Evolutionary conservation across 2,797 vertebrate species (phyloP).

Genomic region (Monodelphis domestica): DNA sequence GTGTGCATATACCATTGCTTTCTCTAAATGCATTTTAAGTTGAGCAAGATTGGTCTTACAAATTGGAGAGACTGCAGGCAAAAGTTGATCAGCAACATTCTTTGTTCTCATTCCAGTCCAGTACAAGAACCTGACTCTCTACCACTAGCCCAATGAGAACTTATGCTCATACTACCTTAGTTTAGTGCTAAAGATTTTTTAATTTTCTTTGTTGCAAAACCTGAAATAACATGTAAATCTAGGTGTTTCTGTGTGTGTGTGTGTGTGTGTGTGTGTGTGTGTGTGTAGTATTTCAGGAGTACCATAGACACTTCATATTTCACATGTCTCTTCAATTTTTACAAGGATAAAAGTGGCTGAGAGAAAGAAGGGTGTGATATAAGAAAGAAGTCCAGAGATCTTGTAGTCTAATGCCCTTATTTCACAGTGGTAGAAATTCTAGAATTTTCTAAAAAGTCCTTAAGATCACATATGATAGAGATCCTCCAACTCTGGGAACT

Average conservation of each 20-base stretch:
- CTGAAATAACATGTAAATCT: slow-evolving; percentile 23
- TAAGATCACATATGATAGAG: background rate
- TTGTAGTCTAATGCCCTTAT: background rate
- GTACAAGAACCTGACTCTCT: slow-evolving; percentile 37
- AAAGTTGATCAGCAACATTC: slow-evolving; percentile 47
- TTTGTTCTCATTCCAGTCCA: slow-evolving; percentile 59
- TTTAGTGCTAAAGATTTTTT: slow-evolving; percentile 34
- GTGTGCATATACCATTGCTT: slow-evolving; percentile 42
- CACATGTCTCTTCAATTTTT: slow-evolving; percentile 42
- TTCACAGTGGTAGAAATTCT: background rate
- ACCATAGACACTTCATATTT: too few species aligned
- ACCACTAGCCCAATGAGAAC: background rate
- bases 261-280: too few species aligned
- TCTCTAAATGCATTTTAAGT: slow-evolving; percentile 38
- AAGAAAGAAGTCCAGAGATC: background rate
- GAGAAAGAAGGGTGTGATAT: background rate
- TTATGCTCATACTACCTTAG: slow-evolving; percentile 31
- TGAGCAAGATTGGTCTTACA: slow-evolving; percentile 53
- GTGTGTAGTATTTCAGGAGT: too few species aligned
- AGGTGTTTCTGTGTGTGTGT: too few species aligned
- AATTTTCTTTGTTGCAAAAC: slow-evolving; percentile 51
- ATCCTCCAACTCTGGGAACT: background rate
- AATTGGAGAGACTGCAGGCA: slow-evolving; percentile 50
- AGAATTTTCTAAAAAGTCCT: background rate
- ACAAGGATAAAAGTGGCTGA: slow-evolving; percentile 6